Evolutionary conservation across 1,140 invertebrate species (phyloP), one percentile per base, ranked within the genome.

Genomic region (Cotesia typhae): DNA sequence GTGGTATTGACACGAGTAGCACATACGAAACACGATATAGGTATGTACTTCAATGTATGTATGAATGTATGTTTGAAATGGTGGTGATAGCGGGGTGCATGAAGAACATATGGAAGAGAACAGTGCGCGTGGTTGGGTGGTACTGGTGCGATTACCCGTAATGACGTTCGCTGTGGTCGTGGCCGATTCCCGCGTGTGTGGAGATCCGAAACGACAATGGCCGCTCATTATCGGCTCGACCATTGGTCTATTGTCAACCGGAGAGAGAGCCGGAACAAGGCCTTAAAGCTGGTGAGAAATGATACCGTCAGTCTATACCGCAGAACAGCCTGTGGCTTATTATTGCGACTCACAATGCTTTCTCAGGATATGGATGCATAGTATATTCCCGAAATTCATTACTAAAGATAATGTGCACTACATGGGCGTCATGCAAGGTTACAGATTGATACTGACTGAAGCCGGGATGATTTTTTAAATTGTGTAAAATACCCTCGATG

Each of bases 231-330:
- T 84, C 82, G 82, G 80, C 79, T 84, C 78, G 80, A 47, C 82
- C 82, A 84, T 83, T 84, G 82, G 82, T 81, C 82, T 79, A 84
- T 84, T 84, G 83, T 84, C 83, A 79, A 77, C 80, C 78, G 75
- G 77, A 64, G 80, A 83, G 81, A 82, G 83, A 84, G 81, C 82
- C 83, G 83, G 82, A 83, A 84, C 82, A 55, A 51, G 75, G 78
- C 79, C 82, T 83, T 83, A 82, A 79, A 77, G 61, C 79, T 77
- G 76, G 79, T 78, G 80, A 83, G 78, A 76, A 83, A 74, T 79
- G 83, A 84, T 83, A 83, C 82, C 76, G 7, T 64, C 66, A 20
- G 52, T 2, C 36, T 55, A 37, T 35, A 66, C 38, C 20, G 12
- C 41, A 20, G 14, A 64, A 4, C 10, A 14, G 37, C 9, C 12